Evolutionary conservation across 2,888 invertebrate species (phyloP), one percentile per base, ranked within the genome.

Genomic region (Sinopyrophorus schimmeli): DNA sequence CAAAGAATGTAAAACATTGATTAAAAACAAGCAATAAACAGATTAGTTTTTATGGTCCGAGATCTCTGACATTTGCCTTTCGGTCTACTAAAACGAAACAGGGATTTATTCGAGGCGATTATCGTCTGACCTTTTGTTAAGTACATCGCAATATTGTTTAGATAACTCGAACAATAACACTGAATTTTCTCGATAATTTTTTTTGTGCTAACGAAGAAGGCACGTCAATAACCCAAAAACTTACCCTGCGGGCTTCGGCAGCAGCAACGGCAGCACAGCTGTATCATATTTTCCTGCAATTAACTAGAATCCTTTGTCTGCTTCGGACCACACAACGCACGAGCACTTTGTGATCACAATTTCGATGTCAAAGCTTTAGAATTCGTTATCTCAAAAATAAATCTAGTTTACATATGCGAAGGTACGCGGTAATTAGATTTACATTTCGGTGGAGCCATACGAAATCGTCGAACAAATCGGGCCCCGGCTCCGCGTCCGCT

Each of bases 201-300:
- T 42, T 48, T 41, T 42, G 37, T 30, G 24, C 37, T 17, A 21
- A 35, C 14, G 15, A 11, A n/a, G n/a, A n/a, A n/a, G n/a, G 20
- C 41, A 37, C 41, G 41, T 42, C 37, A 48, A 48, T 48, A 48
- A 42, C 47, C 41, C 37, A 34, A 37, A 48, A 48, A 42, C 41
- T 48, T 37, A 37, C 28, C 34, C 42, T 30, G 35, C 35, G 42
- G 40, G 41, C 42, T 32, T 30, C 10, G 37, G 9, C 40, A 37
- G 37, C 35, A 35, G 21, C 47, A 41, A 11, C 40, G 31, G 37
- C 35, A 35, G 21, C 47, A 41, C 48, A 42, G 48, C 48, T 42
- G 48, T 48, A 48, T 48, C 48, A 48, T 48, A 48, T 48, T 48
- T 48, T 48, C 48, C 48, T 30, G 48, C 48, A 48, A 48, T 48